Evolutionary conservation across 2,113 vertebrate species (phyloP), one percentile per base, ranked within the genome.

Genomic region (Campylomormyrus numenius): DNA sequence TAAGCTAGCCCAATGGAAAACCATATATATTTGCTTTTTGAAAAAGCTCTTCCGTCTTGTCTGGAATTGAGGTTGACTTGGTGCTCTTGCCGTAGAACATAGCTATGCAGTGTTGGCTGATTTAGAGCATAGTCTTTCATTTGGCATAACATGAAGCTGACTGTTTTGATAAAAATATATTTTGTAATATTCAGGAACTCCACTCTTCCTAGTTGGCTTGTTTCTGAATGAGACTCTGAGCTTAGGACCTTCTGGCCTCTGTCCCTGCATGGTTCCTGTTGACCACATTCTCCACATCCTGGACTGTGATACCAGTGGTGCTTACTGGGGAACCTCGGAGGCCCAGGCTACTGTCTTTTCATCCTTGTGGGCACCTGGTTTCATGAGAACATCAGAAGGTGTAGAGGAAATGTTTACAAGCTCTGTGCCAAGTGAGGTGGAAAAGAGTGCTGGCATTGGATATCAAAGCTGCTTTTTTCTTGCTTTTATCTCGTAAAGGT

Each of bases 391-490:
- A 39, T 89, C 80, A 56, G 58, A 89, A 91, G 83, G 80, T 91
- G 58, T 89, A 52, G 89, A 90, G 91, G 91, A 91, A 92, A 90
- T 91, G 89, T 92, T 92, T 92, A 62, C 83, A 87, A 66, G 88
- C 46, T 50, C 31, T 56, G 58, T 88, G 31, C 89, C 85, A 88
- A 80, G 88, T 56, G 62, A 88, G 85, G 58, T 89, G 83, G 90
- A 84, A 91, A 91, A 90, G 48, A 31, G 39, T 83, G 42, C n/a
- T 89, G 89, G 89, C 88, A 66, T 83, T 7, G 11, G n/a, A 85
- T 56, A 87, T 89, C 88, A 90, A 92, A 90, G 89, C 88, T n/a
- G 50, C 0, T 49, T 89, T 46, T 92, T 66, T 88, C 88, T 87
- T n/a, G 8, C 15, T 42, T 48, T 24, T 89, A 89, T 52, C 48